Evolutionary conservation across 2,888 invertebrate species (phyloP), one percentile per base, ranked within the genome.

Genomic region (Drosophila sordidula): DNA sequence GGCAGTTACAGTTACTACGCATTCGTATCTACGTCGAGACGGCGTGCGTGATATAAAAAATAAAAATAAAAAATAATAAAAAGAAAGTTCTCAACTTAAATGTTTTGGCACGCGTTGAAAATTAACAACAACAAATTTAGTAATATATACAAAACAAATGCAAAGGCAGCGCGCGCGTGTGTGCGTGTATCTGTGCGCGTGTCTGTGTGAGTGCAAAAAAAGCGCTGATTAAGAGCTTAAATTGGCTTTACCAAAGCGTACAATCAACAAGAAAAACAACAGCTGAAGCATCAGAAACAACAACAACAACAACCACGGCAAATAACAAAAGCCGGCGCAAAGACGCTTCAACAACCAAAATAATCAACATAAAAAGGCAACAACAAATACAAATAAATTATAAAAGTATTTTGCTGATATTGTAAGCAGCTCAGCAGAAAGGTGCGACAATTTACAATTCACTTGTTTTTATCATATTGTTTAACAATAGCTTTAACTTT

Each of bases 391-490:
- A 72, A 76, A 56, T 38, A 50, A 64, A 62, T 66, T 29, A 63
- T 54, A 49, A 9, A 71, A 62, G 62, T 74, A 29, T 61, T 65
- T 49, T 44, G 75, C 79, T 70, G 76, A 63, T 57, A 70, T 59
- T 66, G 56, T 25, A 54, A 61, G 57, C 63, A 75, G 79, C 79
- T 77, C 75, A 70, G 77, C 80, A 25, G 49, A 77, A 89, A 83
- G 87, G 78, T 89, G 83, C 89, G 87, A 61, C 34, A 65, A 46
- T 73, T 58, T 62, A 45, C 22, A 56, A 41, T 52, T 68, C 9
- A 2, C 8, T 42, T n/a, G n/a, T 50, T 51, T 52, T 75, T 74
- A 57, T 57, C 22, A 32, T 14, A 22, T 47, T 64, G 39, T 47
- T 64, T 34, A 62, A 62, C 46, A 59, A 65, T 38, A 49, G 57